Evolutionary conservation across 2,888 invertebrate genomes (phyloP), one percentile per base, ranked within the genome.

Genomic region (Hololepta plana): DNA sequence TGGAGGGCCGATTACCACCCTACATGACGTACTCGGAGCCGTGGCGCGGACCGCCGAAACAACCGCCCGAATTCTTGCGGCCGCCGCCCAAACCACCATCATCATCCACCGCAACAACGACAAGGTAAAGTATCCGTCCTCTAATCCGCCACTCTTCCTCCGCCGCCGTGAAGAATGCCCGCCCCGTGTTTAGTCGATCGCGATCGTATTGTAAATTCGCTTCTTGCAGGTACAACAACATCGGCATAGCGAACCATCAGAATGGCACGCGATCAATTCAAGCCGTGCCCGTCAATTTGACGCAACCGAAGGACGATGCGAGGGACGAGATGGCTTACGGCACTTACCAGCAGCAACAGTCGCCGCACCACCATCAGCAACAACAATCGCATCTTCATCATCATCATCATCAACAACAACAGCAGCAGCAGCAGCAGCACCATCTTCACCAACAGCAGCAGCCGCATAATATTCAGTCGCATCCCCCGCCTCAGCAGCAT

Each of bases 31-130:
- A 55, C 58, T 64, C 62, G 47, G 62, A 64, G 47, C 61, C 60
- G 49, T 64, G 62, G 57, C 59, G 64, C 52, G 62, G 63, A 48
- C 62, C 60, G 47, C 51, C 51, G 33, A 51, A 50, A 36, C 62
- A 60, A 44, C 60, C 57, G 31, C 56, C 59, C 35, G 70, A 71
- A 56, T 72, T 72, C 57, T 60, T 72, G 30, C 60, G 71, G 41
- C 72, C 72, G 22, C 65, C 68, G 40, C 71, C 71, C 39, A 67
- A 71, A 39, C 56, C 59, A 19, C 45, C 55, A 23, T 64, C 67
- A 15, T 60, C 61, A 45, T 59, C 59, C 38, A 7, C 16, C 13
- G 8, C 20, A 24, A 23, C 25, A 8, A 20, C 25, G 25, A 14
- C 4, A 19, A 24, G 12, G 17, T 16, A 14, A 28, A 20, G 9